Conservation (phyloP, 2,113 vertebrate species). For the Corythornis cristatus region DNA sequence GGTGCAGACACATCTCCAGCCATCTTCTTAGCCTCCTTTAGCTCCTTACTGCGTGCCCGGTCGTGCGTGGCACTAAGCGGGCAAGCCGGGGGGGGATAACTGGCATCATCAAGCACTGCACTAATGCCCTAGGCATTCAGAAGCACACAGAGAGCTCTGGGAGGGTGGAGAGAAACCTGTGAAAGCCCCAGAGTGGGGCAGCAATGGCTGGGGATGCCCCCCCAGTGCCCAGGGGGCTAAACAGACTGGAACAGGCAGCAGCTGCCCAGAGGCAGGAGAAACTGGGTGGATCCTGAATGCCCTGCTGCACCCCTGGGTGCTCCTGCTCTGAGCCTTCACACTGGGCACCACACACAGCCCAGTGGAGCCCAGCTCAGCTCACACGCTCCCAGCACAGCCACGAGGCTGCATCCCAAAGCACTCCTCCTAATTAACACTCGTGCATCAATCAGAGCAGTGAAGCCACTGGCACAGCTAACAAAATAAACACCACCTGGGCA, state of each 20-base stretch:
- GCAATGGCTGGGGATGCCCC: not conserved
- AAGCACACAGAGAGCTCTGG: not conserved
- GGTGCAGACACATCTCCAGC: not conserved
- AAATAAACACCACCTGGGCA: not conserved
- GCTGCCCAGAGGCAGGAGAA: not conserved
- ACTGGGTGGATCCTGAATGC: not conserved
- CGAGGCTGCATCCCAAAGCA: not conserved
- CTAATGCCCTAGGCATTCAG: not conserved
- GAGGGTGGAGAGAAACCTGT: not conserved
- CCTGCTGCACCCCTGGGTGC: not conserved
- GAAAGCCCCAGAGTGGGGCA: not conserved
- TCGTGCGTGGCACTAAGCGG: not conserved
- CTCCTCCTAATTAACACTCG: not conserved
- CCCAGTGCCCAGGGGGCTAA: not conserved
- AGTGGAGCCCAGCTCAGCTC: rapidly evolving
- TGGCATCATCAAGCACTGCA: not conserved
- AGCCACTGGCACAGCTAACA: not conserved
- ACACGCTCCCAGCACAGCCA: rapidly evolving
- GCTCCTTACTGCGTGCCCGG: not conserved
- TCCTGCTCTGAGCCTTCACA: not conserved
- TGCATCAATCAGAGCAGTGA: not conserved
- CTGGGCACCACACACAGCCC: too few relatives aligned
- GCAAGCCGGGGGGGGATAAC: not conserved
- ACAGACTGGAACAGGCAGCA: not conserved
- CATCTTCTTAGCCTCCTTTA: not conserved